These are phyloP conservation scores for Glyphotaelius pellucidus DNA, from an alignment of 2,888 invertebrate genomes.

Conservation along the genomic window DNA sequence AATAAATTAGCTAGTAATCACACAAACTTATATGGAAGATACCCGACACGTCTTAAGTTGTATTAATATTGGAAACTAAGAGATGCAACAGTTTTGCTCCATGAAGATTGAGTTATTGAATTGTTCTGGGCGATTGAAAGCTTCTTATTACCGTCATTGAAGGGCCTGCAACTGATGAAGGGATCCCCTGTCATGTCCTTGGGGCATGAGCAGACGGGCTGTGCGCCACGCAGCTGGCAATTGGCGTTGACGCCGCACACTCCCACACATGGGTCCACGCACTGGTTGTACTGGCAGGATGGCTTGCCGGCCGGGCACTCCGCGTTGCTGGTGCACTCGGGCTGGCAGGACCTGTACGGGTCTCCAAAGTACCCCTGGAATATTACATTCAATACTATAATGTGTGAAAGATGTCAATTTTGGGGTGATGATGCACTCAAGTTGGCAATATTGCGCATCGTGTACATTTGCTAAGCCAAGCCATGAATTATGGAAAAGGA, in stretches of 20 bases:
- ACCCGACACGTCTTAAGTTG: no score
- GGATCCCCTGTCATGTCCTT: slow-evolving; percentile 93
- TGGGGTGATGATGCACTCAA: no score
- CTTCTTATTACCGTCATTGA: slow-evolving; percentile 83
- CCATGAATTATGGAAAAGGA: no score
- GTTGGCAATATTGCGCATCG: no score
- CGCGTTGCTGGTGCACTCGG: slow-evolving; percentile 87
- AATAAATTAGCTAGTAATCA: no score
- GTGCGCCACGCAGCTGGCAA: slow-evolving; percentile 86
- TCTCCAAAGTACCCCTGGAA: slow-evolving; percentile 86
- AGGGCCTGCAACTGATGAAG: slow-evolving; percentile 88
- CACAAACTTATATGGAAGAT: no score
- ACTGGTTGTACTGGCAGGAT: slow-evolving; percentile 89
- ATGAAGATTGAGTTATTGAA: not conserved
- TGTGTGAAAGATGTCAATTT: not conserved
- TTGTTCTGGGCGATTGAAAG: not conserved
- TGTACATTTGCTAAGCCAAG: no score
- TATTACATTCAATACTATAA: not conserved
- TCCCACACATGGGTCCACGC: slow-evolving; percentile 89
- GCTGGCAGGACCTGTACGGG: slow-evolving; percentile 85
- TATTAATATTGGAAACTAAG: no score
- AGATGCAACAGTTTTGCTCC: no score
- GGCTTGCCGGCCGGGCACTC: slow-evolving; percentile 88
- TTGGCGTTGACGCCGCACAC: slow-evolving; percentile 89
- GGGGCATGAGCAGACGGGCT: slow-evolving; percentile 92